These are phyloP conservation scores for Callionymus lyra DNA, from an alignment of 2,113 vertebrate species.

Conservation along the genomic window DNA sequence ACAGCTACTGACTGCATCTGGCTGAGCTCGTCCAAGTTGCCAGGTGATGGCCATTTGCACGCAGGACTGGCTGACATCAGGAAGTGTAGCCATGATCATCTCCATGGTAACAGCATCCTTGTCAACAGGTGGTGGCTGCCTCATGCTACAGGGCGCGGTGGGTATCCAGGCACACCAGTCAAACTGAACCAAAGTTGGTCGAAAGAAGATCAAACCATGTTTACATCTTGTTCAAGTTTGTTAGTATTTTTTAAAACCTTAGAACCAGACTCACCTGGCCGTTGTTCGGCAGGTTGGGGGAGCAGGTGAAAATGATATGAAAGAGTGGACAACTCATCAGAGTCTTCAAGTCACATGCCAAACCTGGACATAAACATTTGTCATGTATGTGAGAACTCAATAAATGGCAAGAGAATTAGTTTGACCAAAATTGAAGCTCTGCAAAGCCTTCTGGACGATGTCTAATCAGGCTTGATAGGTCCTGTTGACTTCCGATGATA, in stretches of 20 bases:
- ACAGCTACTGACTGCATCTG: too few species aligned
- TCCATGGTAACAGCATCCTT: slow-evolving; percentile 69
- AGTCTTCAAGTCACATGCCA: slow-evolving; percentile 41
- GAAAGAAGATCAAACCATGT: too few species aligned
- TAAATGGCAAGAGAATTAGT: background rate
- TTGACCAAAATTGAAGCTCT: slow-evolving; percentile 57
- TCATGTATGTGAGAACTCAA: too few species aligned
- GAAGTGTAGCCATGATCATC: slow-evolving; percentile 68
- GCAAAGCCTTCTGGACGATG: slow-evolving; percentile 50
- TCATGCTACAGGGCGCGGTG: slow-evolving; percentile 70
- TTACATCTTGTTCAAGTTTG: too few species aligned
- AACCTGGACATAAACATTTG: slow-evolving; percentile 25
- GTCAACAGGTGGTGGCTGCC: slow-evolving; percentile 64
- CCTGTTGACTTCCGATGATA: slow-evolving; percentile 41
- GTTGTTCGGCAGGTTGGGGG: slow-evolving; percentile 66
- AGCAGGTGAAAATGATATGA: slow-evolving; percentile 50
- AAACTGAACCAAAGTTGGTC: slow-evolving; percentile 57
- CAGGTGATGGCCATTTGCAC: slow-evolving; percentile 69
- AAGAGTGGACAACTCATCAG: slow-evolving; percentile 54
- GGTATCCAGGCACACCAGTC: slow-evolving; percentile 72
- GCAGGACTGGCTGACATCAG: slow-evolving; percentile 69
- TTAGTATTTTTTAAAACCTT: too few species aligned
- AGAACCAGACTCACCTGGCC: slow-evolving; percentile 40
- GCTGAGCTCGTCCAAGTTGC: slow-evolving; percentile 54
- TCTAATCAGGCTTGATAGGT: slow-evolving; percentile 61